Evolutionary conservation across 2,797 vertebrate genomes (phyloP).

Genomic region (Pelobates cultripes): DNA sequence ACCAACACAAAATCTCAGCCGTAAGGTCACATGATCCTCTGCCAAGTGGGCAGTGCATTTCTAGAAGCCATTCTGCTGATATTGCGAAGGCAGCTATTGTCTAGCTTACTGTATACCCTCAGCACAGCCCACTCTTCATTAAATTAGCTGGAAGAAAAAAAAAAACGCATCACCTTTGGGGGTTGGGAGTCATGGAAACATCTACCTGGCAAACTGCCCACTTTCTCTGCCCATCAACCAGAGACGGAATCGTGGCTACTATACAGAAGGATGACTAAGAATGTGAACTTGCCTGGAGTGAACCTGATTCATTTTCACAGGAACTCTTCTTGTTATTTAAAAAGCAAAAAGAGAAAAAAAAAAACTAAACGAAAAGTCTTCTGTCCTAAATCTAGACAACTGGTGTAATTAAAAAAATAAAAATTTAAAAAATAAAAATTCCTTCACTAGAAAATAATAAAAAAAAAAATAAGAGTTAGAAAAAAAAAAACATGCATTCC

Average conservation of each 20-base stretch:
- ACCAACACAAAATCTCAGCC: constrained; percentile 86
- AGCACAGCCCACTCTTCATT: constrained; percentile 83
- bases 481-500: constrained; percentile 12
- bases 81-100: constrained; percentile 95
- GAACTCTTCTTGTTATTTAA: constrained; percentile 70
- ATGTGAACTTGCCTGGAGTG: constrained; percentile 86
- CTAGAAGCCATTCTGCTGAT: constrained; percentile 91
- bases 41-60: constrained; percentile 86
- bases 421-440: too few relatives aligned
- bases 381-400: constrained; percentile 60
- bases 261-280: constrained; percentile 87
- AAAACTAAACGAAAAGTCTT: constrained; percentile 22
- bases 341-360: neutral
- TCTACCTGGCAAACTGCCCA: constrained; percentile 92
- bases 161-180: constrained; percentile 90
- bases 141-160: constrained; percentile 71
- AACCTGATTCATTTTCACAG: constrained; percentile 83
- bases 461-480: neutral
- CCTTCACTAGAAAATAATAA: neutral
- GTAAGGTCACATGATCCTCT: constrained; percentile 86
- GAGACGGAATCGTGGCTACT: constrained; percentile 81
- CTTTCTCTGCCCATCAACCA: constrained; percentile 83
- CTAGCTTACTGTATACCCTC: constrained; percentile 84
- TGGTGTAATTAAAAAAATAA: constrained; percentile 1
- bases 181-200: constrained; percentile 95